Conservation (phyloP, 2,797 vertebrate genomes). For the Sebastes iracundus region DNA sequence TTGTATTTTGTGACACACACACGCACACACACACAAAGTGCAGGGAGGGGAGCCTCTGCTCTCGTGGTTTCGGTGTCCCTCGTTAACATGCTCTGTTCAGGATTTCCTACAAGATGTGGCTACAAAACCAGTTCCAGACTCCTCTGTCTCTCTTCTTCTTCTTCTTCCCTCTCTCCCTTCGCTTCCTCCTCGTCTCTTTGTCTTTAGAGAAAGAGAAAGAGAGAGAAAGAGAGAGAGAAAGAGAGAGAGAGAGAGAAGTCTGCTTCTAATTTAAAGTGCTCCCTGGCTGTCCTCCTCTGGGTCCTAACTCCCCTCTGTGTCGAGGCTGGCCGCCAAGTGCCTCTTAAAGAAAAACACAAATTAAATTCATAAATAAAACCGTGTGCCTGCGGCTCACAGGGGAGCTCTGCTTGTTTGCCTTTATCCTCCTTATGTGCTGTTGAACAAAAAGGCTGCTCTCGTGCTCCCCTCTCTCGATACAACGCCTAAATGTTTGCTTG, state of each 20-base stretch:
- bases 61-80: conserved; percentile 78
- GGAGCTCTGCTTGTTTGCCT: conserved; percentile 49
- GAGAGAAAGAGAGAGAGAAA: not conserved
- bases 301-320: conserved; percentile 78
- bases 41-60: conserved; percentile 56
- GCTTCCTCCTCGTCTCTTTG: conserved; percentile 50
- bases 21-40: not conserved
- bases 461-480: not conserved
- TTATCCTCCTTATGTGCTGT: not conserved
- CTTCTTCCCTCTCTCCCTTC: not conserved
- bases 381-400: conserved; percentile 59
- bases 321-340: conserved; percentile 46
- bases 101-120: conserved; percentile 84
- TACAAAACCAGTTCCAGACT: conserved; percentile 78
- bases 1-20: conserved; percentile 27
- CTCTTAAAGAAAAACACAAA: conserved; percentile 70
- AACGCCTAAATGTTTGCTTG: not conserved
- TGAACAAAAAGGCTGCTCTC: not conserved
- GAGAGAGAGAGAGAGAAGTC: conserved; percentile 49
- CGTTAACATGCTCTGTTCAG: conserved; percentile 85
- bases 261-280: conserved; percentile 84
- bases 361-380: conserved; percentile 73
- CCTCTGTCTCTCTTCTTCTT: conserved; percentile 50
- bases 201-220: conserved; percentile 25
- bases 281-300: conserved; percentile 71